These are phyloP conservation scores for Iphiclides podalirius DNA, from an alignment of 2,888 invertebrate genomes.

Conservation along the genomic window DNA sequence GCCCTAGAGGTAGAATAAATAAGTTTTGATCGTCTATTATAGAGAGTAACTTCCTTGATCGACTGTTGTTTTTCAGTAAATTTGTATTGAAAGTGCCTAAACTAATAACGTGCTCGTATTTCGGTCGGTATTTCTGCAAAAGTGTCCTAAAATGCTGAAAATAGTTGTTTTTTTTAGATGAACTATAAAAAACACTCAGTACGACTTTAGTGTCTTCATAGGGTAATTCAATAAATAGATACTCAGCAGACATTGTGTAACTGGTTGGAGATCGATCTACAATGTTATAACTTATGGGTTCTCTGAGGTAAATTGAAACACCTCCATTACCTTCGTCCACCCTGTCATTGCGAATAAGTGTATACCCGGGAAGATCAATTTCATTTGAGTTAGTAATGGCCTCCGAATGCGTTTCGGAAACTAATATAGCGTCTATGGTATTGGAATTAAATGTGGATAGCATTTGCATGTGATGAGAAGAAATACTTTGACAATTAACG, in stretches of 20 bases:
- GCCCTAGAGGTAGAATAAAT: slow-evolving; percentile 16
- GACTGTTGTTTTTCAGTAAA: slow-evolving; percentile 5
- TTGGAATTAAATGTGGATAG: slow-evolving; percentile 6
- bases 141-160: background rate
- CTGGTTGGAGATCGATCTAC: slow-evolving; percentile 2
- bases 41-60: slow-evolving; percentile 8
- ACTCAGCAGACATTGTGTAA: slow-evolving; percentile 8
- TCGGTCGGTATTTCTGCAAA: background rate
- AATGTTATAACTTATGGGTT: background rate
- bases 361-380: slow-evolving; percentile 5
- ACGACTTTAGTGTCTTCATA: slow-evolving; percentile 12
- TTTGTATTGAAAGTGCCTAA: slow-evolving; percentile 16
- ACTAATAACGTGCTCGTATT: slow-evolving; percentile 10
- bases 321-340: slow-evolving; percentile 6
- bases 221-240: slow-evolving; percentile 10
- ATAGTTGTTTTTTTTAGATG: slow-evolving; percentile 12
- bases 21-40: slow-evolving; percentile 16
- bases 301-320: slow-evolving; percentile 17
- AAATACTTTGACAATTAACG: slow-evolving; percentile 11
- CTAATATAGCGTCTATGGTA: slow-evolving; percentile 12
- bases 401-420: slow-evolving; percentile 7
- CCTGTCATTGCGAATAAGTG: slow-evolving; percentile 16
- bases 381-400: background rate
- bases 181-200: slow-evolving; percentile 15
- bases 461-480: slow-evolving; percentile 3